Conservation (phyloP, 2,797 vertebrate species). For the Bucorvus abyssinicus region DNA sequence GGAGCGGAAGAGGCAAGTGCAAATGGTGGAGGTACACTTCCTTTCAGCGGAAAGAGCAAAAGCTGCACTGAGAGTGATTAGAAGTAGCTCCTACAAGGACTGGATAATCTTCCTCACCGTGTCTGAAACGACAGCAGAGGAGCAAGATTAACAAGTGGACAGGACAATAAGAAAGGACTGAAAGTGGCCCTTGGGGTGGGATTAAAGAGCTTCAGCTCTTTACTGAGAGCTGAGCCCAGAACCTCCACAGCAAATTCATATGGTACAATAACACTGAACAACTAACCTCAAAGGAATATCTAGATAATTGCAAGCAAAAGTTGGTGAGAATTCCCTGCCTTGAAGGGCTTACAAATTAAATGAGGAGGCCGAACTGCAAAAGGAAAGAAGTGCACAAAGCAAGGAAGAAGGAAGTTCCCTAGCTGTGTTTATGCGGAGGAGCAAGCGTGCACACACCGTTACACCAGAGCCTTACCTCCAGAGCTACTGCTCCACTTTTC, state of each 20-base stretch:
- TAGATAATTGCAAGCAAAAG: not conserved
- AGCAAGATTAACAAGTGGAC: not conserved
- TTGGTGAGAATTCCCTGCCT: not conserved
- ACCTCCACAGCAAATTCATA: not conserved
- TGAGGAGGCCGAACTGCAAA: not conserved
- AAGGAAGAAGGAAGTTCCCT: not conserved
- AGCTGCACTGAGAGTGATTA: not conserved
- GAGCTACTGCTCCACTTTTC: constrained; percentile 79
- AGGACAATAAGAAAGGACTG: not conserved
- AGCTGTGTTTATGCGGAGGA: not conserved
- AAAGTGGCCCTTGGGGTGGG: not conserved
- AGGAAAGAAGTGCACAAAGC: not conserved
- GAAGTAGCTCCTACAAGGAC: not conserved
- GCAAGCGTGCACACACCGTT: not conserved
- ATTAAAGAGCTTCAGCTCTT: not conserved
- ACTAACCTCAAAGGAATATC: not conserved
- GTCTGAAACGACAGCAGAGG: not conserved
- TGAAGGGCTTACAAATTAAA: not conserved
- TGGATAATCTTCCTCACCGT: not conserved
- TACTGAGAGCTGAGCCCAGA: not conserved
- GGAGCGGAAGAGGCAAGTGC: not conserved
- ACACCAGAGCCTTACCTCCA: constrained; percentile 78
- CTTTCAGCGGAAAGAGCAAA: not conserved
- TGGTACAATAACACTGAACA: not conserved
- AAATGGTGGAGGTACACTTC: not conserved